phyloP scores from a whole-genome alignment of 2,797 vertebrate genomes.

The Coluber constrictor region DNA sequence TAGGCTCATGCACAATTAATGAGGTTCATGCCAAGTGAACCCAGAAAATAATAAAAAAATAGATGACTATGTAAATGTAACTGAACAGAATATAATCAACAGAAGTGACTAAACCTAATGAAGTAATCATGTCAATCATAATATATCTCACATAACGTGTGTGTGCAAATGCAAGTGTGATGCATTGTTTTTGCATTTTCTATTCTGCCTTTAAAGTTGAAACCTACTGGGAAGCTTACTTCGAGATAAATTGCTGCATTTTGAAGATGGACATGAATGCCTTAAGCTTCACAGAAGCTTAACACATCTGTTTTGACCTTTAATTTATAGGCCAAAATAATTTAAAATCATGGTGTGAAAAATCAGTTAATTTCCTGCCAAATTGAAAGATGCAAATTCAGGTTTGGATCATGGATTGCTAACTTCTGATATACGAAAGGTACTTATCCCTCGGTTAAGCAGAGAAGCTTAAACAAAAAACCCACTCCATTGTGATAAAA shows the following conservation, averaged over 20 bases:
- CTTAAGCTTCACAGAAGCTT: background rate
- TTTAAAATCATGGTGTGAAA: background rate
- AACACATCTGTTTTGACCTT: background rate
- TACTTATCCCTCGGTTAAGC: background rate
- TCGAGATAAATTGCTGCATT: background rate
- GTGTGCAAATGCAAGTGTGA: background rate
- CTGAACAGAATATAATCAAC: background rate
- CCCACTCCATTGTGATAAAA: background rate
- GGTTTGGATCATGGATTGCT: background rate
- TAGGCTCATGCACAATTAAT: constrained; percentile 58
- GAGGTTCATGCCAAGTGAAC: constrained; percentile 55
- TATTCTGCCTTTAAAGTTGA: background rate
- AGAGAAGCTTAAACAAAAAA: background rate
- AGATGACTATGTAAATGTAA: constrained; percentile 32
- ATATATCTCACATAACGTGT: background rate
- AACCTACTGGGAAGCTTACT: background rate
- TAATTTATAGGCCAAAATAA: background rate
- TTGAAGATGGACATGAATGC: background rate
- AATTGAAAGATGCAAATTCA: background rate
- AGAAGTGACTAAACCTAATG: background rate
- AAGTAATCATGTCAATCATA: rapidly evolving
- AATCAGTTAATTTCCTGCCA: background rate
- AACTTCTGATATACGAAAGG: background rate
- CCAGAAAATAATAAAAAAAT: constrained; percentile 45
- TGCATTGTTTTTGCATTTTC: background rate